Evolutionary conservation across 2,888 invertebrate genomes (phyloP), one percentile per base, ranked within the genome.

Genomic region (Noctua fimbriata): DNA sequence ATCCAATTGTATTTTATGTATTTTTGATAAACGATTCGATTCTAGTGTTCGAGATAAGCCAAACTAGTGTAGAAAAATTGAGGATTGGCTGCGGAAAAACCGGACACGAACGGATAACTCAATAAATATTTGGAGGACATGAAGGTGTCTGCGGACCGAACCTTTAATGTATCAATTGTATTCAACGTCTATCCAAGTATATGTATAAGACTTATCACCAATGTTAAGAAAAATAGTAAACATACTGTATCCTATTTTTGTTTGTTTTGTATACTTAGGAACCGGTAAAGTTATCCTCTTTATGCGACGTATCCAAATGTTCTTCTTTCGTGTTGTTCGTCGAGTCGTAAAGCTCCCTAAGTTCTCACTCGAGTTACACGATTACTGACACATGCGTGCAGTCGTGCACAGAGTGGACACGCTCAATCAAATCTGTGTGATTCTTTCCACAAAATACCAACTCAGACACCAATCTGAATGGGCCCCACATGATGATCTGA

Each of bases 1-100:
- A 52, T 73, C 5, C 55, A 47, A 47, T 28, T 49, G 49, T 79
- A 73, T 67, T 66, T 55, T 72, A 72, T 32, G 28, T 5, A 24
- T 32, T 44, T 52, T 67, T 69, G 47, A 47, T 47, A 28, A 78
- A 71, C 16, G 65, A 14, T 47, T 36, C 21, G 21, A 32, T 63
- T 49, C 16, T 63, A 47, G 24, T 65, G 2, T 65, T 36, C 12
- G 24, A 66, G 12, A 41, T 6, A 41, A 14, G 6, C 14, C 41
- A 41, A 66, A 14, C 66, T 66, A 41, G n/a, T 58, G n/a, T 58
- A n/a, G 58, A 14, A 5, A 58, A 36, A 32, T 65, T 36, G 12
- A 66, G 36, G 14, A 41, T 12, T 41, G 5, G 2, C 36, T 24
- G 36, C 28, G 28, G 16, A 60, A 60, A 16, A 58, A 60, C 2